Conservation (phyloP, 2,888 invertebrate species). For the Pedicia rivosa region DNA sequence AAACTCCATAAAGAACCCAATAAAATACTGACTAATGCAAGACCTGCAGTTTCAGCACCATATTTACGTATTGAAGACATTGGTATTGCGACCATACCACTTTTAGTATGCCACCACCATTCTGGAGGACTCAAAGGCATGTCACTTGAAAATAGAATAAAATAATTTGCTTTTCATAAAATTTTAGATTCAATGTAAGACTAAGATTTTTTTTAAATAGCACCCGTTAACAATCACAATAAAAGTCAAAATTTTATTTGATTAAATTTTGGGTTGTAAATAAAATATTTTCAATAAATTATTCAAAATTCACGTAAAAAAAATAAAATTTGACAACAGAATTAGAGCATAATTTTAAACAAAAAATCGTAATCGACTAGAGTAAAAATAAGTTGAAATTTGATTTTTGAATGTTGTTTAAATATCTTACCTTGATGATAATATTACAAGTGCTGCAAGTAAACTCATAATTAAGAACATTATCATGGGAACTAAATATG, state of each 20-base stretch:
- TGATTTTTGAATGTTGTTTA: no score
- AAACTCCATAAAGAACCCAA: conserved; percentile 68
- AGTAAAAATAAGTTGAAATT: no score
- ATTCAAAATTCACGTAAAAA: no score
- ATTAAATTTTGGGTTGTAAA: no score
- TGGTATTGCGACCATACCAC: conserved; percentile 60
- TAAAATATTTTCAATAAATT: no score
- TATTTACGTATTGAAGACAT: conserved; percentile 63
- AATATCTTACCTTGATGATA: no score
- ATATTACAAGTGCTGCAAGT: conserved; percentile 41
- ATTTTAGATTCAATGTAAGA: conserved; percentile 1
- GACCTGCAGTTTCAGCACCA: conserved; percentile 53
- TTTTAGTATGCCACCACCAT: conserved; percentile 78
- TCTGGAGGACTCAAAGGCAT: conserved; percentile 71
- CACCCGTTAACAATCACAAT: not conserved
- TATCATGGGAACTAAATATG: conserved; percentile 18
- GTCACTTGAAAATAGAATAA: conserved; percentile 28
- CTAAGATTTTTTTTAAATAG: not conserved
- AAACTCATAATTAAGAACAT: conserved; percentile 33
- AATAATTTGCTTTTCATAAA: conserved; percentile 11
- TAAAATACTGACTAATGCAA: conserved; percentile 49
- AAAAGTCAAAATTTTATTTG: no score
- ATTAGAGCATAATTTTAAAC: no score
- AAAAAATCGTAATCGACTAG: no score
- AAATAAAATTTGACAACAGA: no score